phyloP scores from a whole-genome alignment of 37 sponge, comb jelly and placozoan species.

The Diacarnus erythraeanus region DNA sequence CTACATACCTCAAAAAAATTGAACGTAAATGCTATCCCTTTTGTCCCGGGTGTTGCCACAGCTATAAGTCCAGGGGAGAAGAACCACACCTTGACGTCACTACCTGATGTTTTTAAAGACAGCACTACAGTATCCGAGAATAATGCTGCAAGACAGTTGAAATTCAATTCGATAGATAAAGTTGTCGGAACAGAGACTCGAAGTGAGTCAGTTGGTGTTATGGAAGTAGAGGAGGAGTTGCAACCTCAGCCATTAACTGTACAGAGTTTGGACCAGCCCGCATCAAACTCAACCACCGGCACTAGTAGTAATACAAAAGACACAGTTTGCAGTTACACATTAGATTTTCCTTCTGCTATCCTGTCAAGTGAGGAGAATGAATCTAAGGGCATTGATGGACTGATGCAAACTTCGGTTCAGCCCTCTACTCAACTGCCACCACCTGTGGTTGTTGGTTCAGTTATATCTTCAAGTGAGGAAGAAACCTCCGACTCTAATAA shows the following conservation, averaged over 20 bases:
- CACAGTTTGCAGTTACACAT: too few relatives aligned
- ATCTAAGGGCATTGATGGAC: too few relatives aligned
- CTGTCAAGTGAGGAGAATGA: too few relatives aligned
- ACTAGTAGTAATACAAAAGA: neutral
- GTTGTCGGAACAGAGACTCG: neutral
- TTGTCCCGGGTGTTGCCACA: slow-evolving; percentile 24
- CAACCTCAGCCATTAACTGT: neutral
- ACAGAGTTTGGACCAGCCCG: neutral
- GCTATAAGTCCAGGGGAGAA: neutral
- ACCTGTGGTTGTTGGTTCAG: neutral
- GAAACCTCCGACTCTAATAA: neutral
- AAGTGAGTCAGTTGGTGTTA: too few relatives aligned
- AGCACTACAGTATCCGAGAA: too few relatives aligned
- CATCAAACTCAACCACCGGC: neutral
- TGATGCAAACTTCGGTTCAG: neutral
- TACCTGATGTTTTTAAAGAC: neutral
- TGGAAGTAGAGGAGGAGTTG: neutral
- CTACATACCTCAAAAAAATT: neutral
- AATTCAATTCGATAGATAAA: neutral
- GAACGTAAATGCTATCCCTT: slow-evolving; percentile 48
- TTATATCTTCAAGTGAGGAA: neutral
- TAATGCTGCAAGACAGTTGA: neutral
- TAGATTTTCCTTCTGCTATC: too few relatives aligned
- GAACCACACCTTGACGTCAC: neutral
- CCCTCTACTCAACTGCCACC: neutral